Evolutionary conservation across 2,113 vertebrate genomes (phyloP).

Genomic region (Lethenteron camtschaticum): DNA sequence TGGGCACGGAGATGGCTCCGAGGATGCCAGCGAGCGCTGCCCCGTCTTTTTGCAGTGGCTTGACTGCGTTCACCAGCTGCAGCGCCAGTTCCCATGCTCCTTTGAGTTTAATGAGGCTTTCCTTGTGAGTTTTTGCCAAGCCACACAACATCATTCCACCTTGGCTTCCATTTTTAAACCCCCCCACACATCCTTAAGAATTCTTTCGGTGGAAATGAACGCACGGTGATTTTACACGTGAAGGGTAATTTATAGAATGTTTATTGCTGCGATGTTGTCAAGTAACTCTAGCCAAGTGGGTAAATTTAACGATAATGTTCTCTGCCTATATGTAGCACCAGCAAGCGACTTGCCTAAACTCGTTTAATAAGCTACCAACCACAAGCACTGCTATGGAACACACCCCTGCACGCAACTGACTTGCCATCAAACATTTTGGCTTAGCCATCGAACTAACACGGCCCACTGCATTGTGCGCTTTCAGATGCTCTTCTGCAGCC

Average conservation of each 20-base stretch:
- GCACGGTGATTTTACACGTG: background rate
- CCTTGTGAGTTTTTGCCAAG: slow-evolving; percentile 38
- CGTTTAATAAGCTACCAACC: too few species aligned
- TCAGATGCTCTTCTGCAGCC: too few species aligned
- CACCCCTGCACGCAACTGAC: too few species aligned
- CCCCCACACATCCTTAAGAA: too few species aligned
- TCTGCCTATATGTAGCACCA: too few species aligned
- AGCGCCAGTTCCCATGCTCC: slow-evolving; percentile 88
- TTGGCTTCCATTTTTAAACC: too few species aligned
- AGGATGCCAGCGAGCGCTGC: slow-evolving; percentile 84
- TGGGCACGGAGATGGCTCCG: slow-evolving; percentile 75
- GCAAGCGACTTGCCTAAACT: too few species aligned
- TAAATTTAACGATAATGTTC: background rate
- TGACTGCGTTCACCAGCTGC: slow-evolving; percentile 82
- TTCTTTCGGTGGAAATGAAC: background rate
- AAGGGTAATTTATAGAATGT: background rate
- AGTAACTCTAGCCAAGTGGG: background rate
- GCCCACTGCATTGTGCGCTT: too few species aligned
- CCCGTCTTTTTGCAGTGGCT: slow-evolving; percentile 96
- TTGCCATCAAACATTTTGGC: too few species aligned
- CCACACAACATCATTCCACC: background rate
- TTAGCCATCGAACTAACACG: too few species aligned
- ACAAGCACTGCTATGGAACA: too few species aligned
- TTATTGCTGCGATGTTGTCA: background rate
- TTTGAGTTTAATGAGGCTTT: slow-evolving; percentile 97